A percentile compares a stretch with the other conserved stretches of the same genome.
These are phyloP conservation scores for Lophius piscatorius DNA, from an alignment of 2,113 vertebrate genomes.

Conservation along the genomic window DNA sequence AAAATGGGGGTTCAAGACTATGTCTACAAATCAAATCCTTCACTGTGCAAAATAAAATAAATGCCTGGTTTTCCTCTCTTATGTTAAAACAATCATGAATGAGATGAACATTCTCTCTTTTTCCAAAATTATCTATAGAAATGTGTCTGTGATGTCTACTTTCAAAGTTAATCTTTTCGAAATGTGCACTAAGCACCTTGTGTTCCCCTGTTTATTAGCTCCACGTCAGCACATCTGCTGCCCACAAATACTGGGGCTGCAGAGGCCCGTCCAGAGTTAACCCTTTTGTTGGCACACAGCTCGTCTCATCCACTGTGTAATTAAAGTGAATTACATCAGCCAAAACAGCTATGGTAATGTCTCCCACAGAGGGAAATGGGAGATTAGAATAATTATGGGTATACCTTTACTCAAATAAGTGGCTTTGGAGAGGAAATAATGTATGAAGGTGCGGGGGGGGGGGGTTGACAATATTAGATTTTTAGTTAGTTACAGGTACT, in stretches of 20 bases:
- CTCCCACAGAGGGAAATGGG: slow-evolving; percentile 46
- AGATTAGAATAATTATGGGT: slow-evolving; percentile 70
- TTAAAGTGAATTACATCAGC: slow-evolving; percentile 50
- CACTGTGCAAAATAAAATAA: not conserved
- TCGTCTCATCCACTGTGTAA: slow-evolving; percentile 33
- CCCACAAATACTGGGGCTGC: slow-evolving; percentile 36
- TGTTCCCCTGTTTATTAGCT: slow-evolving; percentile 13
- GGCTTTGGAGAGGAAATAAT: slow-evolving; percentile 54
- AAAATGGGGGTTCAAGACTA: slow-evolving; percentile 19
- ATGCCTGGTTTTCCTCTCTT: not conserved
- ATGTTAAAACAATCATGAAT: too few relatives aligned
- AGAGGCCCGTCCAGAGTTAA: slow-evolving; percentile 39
- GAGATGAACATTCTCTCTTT: too few relatives aligned
- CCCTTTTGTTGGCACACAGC: slow-evolving; percentile 19
- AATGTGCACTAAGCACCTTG: slow-evolving; percentile 16
- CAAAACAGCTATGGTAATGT: slow-evolving; percentile 44
- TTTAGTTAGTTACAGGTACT: slow-evolving; percentile 18
- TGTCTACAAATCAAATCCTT: slow-evolving; percentile 8
- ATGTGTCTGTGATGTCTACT: not conserved
- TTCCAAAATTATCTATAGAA: too few relatives aligned
- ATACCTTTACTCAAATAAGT: slow-evolving; percentile 60
- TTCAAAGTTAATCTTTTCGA: slow-evolving; percentile 1
- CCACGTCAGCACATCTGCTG: slow-evolving; percentile 45
- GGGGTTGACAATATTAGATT: slow-evolving; percentile 28
- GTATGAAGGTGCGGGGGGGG: slow-evolving; percentile 41